phyloP scores from a whole-genome alignment of 2,888 invertebrate genomes.

The Eudasyphora cyanicolor region DNA sequence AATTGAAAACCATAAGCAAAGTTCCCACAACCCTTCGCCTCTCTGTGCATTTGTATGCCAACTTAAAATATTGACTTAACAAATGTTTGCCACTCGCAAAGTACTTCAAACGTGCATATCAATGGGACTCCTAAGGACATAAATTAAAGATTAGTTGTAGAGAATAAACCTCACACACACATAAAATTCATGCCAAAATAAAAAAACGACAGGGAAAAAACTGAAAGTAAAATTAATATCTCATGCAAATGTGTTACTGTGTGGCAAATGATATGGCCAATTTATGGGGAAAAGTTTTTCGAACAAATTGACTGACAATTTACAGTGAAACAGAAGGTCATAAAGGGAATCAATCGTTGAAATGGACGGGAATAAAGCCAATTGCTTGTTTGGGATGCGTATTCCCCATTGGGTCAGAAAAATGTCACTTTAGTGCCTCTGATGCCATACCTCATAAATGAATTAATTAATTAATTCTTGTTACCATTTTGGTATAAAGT shows the following conservation, averaged over 20 bases:
- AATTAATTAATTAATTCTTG: too few relatives aligned
- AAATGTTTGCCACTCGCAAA: background rate
- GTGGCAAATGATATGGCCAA: conserved; percentile 4
- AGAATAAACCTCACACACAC: too few relatives aligned
- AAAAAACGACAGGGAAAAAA: background rate
- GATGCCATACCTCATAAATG: too few relatives aligned
- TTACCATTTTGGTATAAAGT: too few relatives aligned
- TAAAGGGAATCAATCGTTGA: background rate
- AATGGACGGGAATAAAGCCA: background rate
- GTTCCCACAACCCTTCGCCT: background rate
- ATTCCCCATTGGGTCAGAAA: background rate
- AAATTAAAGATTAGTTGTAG: conserved; percentile 1
- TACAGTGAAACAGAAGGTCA: background rate
- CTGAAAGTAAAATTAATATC: background rate
- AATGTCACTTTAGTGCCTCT: background rate
- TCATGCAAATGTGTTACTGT: background rate
- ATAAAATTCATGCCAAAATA: background rate
- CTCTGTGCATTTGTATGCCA: background rate
- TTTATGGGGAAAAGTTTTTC: background rate
- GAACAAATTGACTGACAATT: background rate
- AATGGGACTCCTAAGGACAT: background rate
- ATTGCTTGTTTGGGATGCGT: background rate
- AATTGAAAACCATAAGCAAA: background rate
- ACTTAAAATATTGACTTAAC: background rate
- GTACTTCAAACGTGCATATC: background rate